A percentile compares a stretch with the other conserved stretches of the same genome.
These are phyloP conservation scores for Vespertilio murinus DNA, from an alignment of 2,797 vertebrate genomes.

Conservation along the genomic window DNA sequence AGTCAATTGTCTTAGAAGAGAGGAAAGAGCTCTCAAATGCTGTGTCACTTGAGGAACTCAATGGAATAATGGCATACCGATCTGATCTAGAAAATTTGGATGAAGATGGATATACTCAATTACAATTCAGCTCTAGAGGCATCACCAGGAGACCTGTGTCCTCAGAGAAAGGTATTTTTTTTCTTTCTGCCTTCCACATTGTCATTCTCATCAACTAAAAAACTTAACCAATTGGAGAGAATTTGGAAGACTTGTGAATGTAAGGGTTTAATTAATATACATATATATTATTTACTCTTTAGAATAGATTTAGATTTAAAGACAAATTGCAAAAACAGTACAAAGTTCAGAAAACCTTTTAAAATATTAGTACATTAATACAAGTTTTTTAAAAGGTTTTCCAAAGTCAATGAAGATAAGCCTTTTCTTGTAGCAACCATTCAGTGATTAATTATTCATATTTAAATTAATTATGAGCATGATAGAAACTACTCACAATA, in stretches of 20 bases:
- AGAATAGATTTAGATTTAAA: no score
- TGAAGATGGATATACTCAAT: slow-evolving; percentile 74
- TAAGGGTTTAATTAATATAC: background rate
- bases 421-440: background rate
- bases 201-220: background rate
- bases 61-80: background rate
- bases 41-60: background rate
- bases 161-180: slow-evolving; percentile 67
- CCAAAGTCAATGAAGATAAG: background rate
- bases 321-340: no score
- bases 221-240: background rate
- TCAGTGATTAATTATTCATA: background rate
- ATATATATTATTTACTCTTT: no score
- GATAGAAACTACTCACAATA: background rate
- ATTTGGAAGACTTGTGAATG: background rate
- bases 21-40: background rate
- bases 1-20: background rate
- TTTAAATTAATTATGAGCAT: background rate
- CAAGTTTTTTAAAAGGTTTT: background rate
- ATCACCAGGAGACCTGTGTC: background rate
- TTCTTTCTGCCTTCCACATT: background rate
- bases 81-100: slow-evolving; percentile 44
- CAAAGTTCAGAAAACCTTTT: no score
- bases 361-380: no score
- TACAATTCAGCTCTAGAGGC: slow-evolving; percentile 24